These are phyloP conservation scores for Saccopteryx leptura DNA, from an alignment of 2,113 vertebrate genomes.

Conservation along the genomic window DNA sequence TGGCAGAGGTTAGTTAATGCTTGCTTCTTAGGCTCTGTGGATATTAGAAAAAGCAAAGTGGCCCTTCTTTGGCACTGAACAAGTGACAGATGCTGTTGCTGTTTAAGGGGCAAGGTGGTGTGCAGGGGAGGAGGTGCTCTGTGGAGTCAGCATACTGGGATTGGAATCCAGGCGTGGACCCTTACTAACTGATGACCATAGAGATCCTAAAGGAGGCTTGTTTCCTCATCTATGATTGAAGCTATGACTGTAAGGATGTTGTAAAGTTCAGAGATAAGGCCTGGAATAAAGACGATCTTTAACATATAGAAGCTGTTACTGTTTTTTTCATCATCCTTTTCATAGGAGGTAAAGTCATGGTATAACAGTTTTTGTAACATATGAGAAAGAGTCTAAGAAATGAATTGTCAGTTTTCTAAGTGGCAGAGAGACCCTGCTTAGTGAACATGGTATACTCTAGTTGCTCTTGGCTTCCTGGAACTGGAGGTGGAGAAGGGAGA, in stretches of 20 bases:
- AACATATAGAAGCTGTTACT: not conserved
- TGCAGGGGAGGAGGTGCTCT: not conserved
- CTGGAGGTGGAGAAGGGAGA: not conserved
- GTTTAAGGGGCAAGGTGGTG: fast-evolving
- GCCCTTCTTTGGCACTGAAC: not conserved
- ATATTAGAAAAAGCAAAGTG: not conserved
- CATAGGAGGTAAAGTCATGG: slow-evolving; percentile 33
- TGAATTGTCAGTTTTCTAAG: not conserved
- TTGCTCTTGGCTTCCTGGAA: not conserved
- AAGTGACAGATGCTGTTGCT: not conserved
- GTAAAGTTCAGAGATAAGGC: not conserved
- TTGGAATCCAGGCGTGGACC: not conserved
- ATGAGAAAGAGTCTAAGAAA: not conserved
- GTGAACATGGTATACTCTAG: not conserved
- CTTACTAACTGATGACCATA: not conserved
- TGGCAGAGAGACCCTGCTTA: not conserved
- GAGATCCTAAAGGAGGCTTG: not conserved
- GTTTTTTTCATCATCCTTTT: slow-evolving; percentile 52
- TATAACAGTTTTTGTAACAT: not conserved
- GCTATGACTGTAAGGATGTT: not conserved
- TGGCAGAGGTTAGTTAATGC: not conserved
- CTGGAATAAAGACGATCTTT: slow-evolving; percentile 42
- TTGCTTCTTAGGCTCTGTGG: not conserved
- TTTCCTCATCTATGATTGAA: not conserved
- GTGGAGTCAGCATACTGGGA: not conserved